These are phyloP conservation scores for Diloba caeruleocephala DNA, from an alignment of 2,888 invertebrate species.

Conservation along the genomic window DNA sequence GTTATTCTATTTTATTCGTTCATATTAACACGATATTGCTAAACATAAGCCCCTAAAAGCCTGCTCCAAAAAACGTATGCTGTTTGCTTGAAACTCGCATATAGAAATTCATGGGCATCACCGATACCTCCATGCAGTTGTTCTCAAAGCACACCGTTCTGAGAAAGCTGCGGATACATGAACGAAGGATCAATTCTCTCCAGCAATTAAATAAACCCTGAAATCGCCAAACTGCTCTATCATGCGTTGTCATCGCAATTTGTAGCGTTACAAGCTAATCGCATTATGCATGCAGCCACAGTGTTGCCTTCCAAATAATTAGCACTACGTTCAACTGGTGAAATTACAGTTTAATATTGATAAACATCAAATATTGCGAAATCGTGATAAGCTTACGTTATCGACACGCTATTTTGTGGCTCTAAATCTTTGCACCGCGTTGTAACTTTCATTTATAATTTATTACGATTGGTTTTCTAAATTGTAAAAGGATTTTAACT, in stretches of 20 bases:
- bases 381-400: conserved; percentile 32
- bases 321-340: conserved; percentile 15
- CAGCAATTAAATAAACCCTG: neutral
- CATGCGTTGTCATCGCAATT: conserved; percentile 17
- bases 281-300: conserved; percentile 26
- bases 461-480: neutral
- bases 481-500: too few species aligned
- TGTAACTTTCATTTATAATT: conserved; percentile 21
- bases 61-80: too few species aligned
- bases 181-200: too few species aligned
- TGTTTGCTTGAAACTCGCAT: too few species aligned
- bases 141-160: too few species aligned
- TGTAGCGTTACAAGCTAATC: conserved; percentile 3
- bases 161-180: too few species aligned
- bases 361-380: conserved; percentile 33
- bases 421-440: too few species aligned
- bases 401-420: conserved; percentile 21
- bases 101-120: too few species aligned
- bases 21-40: too few species aligned
- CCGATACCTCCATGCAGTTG: too few species aligned
- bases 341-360: conserved; percentile 41
- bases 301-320: conserved; percentile 41
- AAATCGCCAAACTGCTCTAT: conserved; percentile 2
- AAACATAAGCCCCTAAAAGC: too few species aligned
- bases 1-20: too few species aligned